Percentiles rank a stretch among this genome's conserved stretches.
Conservation (phyloP, 1,140 invertebrate species). For the Achroia grisella region DNA sequence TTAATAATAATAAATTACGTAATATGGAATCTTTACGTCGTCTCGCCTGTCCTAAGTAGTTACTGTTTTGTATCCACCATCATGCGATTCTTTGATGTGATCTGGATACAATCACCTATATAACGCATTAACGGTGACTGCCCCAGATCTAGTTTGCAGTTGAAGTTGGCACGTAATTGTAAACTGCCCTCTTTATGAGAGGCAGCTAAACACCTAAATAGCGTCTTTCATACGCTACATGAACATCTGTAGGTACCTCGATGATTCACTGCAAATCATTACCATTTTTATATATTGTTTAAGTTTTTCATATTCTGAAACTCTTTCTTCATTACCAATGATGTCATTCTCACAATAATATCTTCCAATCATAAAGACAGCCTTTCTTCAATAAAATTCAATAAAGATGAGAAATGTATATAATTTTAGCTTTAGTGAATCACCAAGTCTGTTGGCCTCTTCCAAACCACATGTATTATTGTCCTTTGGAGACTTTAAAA, state of each 20-base stretch:
- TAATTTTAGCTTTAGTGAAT: constrained; percentile 29
- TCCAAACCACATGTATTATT: constrained; percentile 38
- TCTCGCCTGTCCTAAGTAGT: constrained; percentile 19
- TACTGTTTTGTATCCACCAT: constrained; percentile 30
- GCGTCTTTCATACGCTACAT: constrained; percentile 5
- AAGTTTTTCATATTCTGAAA: too few relatives aligned
- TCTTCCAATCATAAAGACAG: background rate
- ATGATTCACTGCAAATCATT: too few relatives aligned
- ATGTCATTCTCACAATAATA: too few relatives aligned
- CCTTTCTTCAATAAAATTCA: constrained; percentile 3
- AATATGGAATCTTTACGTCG: constrained; percentile 6
- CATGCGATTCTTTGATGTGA: constrained; percentile 54
- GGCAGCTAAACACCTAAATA: constrained; percentile 36
- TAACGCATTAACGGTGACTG: constrained; percentile 55
- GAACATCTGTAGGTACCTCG: too few relatives aligned
- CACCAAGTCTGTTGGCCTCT: constrained; percentile 28
- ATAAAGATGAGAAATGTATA: constrained; percentile 16
- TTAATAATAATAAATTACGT: too few relatives aligned
- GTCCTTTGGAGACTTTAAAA: constrained; percentile 58
- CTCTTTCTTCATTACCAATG: too few relatives aligned
- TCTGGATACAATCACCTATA: constrained; percentile 62
- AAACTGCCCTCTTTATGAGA: constrained; percentile 70
- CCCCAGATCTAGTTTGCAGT: constrained; percentile 57
- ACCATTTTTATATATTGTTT: too few relatives aligned
- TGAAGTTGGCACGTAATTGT: constrained; percentile 68